These are phyloP conservation scores for Rachycentron canadum DNA, from an alignment of 2,797 vertebrate species.

Conservation along the genomic window DNA sequence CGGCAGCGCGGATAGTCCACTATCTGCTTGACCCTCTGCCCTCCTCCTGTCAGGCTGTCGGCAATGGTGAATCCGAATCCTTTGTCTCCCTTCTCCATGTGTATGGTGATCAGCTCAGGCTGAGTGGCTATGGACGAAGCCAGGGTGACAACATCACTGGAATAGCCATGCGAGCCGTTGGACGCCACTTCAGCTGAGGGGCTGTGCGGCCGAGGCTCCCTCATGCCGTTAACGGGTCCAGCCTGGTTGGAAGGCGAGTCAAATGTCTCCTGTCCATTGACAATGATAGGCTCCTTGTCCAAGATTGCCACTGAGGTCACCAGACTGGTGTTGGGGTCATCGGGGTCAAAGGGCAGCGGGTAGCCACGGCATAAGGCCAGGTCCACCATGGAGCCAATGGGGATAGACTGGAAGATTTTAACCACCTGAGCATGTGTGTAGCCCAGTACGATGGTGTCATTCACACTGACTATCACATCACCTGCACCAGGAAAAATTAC, in stretches of 20 bases:
- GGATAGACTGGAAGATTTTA: constrained; percentile 99
- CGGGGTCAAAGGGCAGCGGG: constrained; percentile 97
- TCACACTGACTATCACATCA: constrained; percentile 98
- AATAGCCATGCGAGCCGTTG: constrained; percentile 89
- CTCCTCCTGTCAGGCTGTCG: constrained; percentile 94
- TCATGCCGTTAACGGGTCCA: constrained; percentile 84
- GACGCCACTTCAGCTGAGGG: constrained; percentile 78
- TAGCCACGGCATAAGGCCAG: constrained; percentile 98
- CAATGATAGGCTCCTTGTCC: constrained; percentile 98
- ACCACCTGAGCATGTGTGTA: constrained; percentile 99
- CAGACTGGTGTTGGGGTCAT: constrained; percentile 98
- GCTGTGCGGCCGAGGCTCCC: constrained; percentile 88
- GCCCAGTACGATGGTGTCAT: constrained; percentile 96
- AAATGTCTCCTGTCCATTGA: constrained; percentile 95
- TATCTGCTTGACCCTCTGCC: constrained; percentile 97
- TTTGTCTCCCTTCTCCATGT: constrained; percentile 98
- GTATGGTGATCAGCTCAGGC: constrained; percentile 98
- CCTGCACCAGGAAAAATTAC: constrained; percentile 79
- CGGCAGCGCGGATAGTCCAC: constrained; percentile 97
- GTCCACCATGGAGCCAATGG: constrained; percentile 97
- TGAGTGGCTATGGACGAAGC: constrained; percentile 97
- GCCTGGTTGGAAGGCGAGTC: constrained; percentile 87
- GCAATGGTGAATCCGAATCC: constrained; percentile 99
- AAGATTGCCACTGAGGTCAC: constrained; percentile 98
- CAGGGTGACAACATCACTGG: constrained; percentile 94